Evolutionary conservation across 2,113 vertebrate species (phyloP).

Genomic region (Irena cyanogastra): DNA sequence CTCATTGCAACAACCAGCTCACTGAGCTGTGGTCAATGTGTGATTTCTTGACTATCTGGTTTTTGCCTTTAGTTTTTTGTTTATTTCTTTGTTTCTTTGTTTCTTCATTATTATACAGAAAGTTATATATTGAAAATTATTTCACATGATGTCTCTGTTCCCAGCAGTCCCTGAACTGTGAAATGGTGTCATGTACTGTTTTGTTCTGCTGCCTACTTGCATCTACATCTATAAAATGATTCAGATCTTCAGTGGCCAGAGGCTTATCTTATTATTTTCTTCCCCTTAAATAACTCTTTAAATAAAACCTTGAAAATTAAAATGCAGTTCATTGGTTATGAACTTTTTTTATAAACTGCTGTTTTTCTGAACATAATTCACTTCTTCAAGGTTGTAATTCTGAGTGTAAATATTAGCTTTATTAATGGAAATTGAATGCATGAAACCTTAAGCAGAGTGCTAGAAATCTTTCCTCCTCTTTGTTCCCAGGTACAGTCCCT

Average conservation of each 20-base stretch:
- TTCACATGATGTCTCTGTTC: background rate
- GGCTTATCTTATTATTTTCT: conserved; percentile 41
- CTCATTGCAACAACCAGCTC: background rate
- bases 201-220: conserved; percentile 12
- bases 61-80: background rate
- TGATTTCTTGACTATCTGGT: background rate
- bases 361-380: background rate
- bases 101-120: background rate
- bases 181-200: conserved; percentile 3
- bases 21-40: background rate
- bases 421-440: background rate
- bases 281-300: conserved; percentile 9
- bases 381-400: background rate
- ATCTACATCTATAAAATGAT: background rate
- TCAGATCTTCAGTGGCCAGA: background rate
- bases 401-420: conserved; percentile 12
- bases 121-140: background rate
- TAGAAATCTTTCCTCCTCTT: background rate
- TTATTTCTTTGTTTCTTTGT: background rate
- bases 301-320: conserved; percentile 8
- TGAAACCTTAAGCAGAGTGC: background rate
- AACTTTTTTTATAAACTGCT: background rate
- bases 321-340: background rate
- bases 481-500: background rate
- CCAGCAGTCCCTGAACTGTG: background rate